Percentiles rank a stretch among this genome's conserved stretches.
These are phyloP conservation scores for Malurus melanocephalus DNA, from an alignment of 2,113 vertebrate species.

Conservation along the genomic window DNA sequence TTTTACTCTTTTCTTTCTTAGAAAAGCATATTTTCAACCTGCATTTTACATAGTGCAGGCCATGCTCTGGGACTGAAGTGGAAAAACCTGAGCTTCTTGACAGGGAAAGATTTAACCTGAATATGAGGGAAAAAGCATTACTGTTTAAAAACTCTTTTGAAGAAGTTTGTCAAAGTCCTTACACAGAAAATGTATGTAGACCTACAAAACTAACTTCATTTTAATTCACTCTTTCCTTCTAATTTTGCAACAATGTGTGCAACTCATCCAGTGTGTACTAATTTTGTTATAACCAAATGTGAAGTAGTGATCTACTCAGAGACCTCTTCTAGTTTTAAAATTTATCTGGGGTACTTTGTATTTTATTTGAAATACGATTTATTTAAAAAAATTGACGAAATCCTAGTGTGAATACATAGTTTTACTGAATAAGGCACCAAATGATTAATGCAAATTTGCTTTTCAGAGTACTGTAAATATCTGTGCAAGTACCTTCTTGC, in stretches of 20 bases:
- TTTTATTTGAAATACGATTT: not conserved
- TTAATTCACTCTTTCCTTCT: not conserved
- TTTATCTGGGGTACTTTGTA: not conserved
- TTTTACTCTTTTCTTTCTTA: not conserved
- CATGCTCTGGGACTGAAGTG: not conserved
- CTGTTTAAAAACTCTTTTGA: not conserved
- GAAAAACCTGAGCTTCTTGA: not conserved
- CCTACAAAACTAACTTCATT: not conserved
- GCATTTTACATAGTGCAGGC: not conserved
- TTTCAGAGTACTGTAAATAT: not conserved
- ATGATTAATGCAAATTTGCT: not conserved
- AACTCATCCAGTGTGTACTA: not conserved
- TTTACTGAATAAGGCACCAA: not conserved
- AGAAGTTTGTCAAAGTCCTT: not conserved
- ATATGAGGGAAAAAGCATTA: not conserved
- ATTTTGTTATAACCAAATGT: not conserved
- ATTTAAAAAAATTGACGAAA: not conserved
- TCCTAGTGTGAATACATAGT: not conserved
- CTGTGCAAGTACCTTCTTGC: not conserved
- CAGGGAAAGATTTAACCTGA: not conserved
- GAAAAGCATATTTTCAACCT: not conserved
- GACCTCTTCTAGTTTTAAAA: not conserved
- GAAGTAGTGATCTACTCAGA: not conserved
- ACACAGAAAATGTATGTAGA: not conserved
- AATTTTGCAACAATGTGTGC: not conserved